phyloP scores from a whole-genome alignment of 2,888 invertebrate species.

The Carpatolechia fugitivella region DNA sequence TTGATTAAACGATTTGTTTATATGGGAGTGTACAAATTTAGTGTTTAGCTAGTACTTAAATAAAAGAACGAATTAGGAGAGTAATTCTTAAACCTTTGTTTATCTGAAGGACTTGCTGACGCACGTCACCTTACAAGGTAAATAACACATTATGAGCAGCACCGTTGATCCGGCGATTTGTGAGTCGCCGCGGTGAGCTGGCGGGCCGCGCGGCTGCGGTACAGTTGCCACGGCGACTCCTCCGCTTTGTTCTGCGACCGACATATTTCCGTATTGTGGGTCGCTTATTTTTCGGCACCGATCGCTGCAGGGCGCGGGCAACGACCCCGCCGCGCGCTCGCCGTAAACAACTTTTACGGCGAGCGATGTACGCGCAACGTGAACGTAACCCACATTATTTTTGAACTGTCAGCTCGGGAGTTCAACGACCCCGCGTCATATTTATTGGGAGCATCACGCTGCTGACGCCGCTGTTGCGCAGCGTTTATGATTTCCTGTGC shows the following conservation, averaged over 20 bases:
- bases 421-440: constrained; percentile 71
- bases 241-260: constrained; percentile 45
- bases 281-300: constrained; percentile 75
- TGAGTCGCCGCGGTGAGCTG: not conserved
- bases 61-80: no score
- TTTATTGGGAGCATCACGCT: constrained; percentile 70
- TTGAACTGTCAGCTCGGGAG: constrained; percentile 76
- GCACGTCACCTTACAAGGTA: not conserved
- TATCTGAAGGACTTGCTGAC: not conserved
- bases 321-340: constrained; percentile 53
- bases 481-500: constrained; percentile 63
- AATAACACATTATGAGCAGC: not conserved
- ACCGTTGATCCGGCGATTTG: not conserved
- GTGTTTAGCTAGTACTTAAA: no score
- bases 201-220: not conserved
- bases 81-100: no score
- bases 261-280: constrained; percentile 69
- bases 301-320: constrained; percentile 64
- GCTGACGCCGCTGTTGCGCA: constrained; percentile 47
- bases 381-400: constrained; percentile 79
- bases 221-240: constrained; percentile 23
- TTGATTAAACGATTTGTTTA: no score
- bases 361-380: constrained; percentile 75
- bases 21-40: no score
- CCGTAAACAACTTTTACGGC: constrained; percentile 76